phyloP scores from a whole-genome alignment of 1,140 invertebrate genomes.

The Pristionchus pacificus region DNA sequence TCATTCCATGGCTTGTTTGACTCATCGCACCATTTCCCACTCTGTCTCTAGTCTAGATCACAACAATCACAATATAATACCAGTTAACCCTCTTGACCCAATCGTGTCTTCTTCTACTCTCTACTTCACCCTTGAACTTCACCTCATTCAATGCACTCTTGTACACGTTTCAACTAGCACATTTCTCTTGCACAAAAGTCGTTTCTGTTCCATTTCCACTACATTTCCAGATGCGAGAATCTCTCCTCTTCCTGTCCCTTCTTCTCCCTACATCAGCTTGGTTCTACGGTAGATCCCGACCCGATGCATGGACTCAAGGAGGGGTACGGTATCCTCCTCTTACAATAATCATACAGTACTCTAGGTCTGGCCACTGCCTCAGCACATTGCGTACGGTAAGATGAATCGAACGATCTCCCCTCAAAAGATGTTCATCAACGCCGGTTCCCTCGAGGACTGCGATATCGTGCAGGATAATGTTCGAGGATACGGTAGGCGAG shows the following conservation, averaged over 20 bases:
- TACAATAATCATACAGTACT: background rate
- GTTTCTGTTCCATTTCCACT: too few species aligned
- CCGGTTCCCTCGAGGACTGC: slow-evolving; percentile 35
- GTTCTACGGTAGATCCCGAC: slow-evolving; percentile 27
- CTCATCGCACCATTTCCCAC: too few species aligned
- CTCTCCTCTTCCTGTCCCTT: background rate
- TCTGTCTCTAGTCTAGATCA: too few species aligned
- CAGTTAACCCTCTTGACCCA: too few species aligned
- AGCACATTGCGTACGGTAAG: slow-evolving; percentile 30
- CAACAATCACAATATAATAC: too few species aligned
- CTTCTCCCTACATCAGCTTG: slow-evolving; percentile 2
- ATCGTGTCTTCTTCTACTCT: too few species aligned
- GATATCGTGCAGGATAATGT: background rate
- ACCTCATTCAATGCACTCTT: too few species aligned
- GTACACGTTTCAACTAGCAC: too few species aligned
- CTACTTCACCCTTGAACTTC: too few species aligned
- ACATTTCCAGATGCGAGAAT: background rate
- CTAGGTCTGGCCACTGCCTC: slow-evolving; percentile 35
- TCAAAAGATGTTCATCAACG: slow-evolving; percentile 33
- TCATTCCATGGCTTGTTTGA: too few species aligned
- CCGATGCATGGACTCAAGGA: slow-evolving; percentile 28
- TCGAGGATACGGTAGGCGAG: background rate
- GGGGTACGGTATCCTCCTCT: slow-evolving; percentile 13
- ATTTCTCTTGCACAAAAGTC: too few species aligned
- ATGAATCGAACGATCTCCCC: slow-evolving; percentile 31